These are phyloP conservation scores for Cheilosia scutellata DNA, from an alignment of 2,888 invertebrate genomes.

Conservation along the genomic window DNA sequence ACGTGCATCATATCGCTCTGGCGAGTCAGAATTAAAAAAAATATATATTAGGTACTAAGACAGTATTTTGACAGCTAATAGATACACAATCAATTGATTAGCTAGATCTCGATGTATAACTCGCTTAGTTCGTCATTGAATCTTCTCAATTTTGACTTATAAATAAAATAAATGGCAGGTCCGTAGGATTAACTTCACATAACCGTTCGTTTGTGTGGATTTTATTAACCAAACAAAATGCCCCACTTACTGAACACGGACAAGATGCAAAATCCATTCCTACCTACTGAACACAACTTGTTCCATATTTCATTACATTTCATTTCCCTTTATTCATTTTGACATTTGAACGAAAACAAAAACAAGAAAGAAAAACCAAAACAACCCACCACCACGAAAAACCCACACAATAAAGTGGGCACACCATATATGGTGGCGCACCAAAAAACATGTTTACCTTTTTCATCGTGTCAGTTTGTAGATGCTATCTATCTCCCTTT, in stretches of 20 bases:
- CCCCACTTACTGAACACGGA: background rate
- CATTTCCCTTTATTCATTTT: conserved; percentile 38
- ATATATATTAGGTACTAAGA: no score
- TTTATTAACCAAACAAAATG: background rate
- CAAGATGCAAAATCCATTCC: background rate
- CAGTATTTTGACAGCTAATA: no score
- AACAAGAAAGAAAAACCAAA: conserved; percentile 33
- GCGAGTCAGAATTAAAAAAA: no score
- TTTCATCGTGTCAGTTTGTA: background rate
- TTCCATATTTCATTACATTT: conserved; percentile 22
- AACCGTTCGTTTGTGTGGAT: no score
- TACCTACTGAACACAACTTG: conserved; percentile 39
- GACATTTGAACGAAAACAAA: conserved; percentile 62
- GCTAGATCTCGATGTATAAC: no score
- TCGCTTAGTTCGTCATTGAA: no score
- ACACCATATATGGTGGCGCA: conserved; percentile 46
- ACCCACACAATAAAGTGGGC: conserved; percentile 64
- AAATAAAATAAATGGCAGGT: no score
- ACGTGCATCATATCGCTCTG: no score
- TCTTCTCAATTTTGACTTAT: no score
- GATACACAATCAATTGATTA: no score
- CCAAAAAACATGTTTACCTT: conserved; percentile 62
- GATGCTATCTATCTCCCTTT: background rate
- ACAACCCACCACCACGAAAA: conserved; percentile 40
- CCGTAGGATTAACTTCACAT: no score